Percentiles rank a stretch among this genome's conserved stretches.
Conservation (phyloP, 2,888 invertebrate genomes). For the Drosophila monieri region DNA sequence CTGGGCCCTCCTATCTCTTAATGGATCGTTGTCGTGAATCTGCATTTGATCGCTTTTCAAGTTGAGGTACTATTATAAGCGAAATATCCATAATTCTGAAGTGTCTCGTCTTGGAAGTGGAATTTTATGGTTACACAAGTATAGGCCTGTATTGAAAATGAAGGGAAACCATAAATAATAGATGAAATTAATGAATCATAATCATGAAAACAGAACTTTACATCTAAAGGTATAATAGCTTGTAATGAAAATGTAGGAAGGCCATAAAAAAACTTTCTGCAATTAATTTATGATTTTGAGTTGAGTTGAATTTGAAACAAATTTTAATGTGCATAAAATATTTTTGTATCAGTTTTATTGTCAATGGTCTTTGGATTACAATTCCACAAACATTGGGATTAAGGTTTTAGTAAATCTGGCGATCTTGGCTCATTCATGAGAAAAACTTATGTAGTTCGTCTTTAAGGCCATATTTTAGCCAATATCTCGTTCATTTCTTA, state of each 20-base stretch:
- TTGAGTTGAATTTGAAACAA: neutral
- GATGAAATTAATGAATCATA: neutral
- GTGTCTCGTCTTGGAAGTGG: neutral
- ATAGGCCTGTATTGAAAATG: neutral
- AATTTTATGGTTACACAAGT: neutral
- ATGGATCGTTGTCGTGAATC: constrained; percentile 26
- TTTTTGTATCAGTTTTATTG: neutral
- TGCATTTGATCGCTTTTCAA: constrained; percentile 2
- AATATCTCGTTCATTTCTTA: too few species aligned
- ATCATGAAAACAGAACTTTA: neutral
- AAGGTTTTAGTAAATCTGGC: neutral
- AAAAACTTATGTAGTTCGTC: too few species aligned
- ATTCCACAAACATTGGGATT: neutral
- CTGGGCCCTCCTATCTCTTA: constrained; percentile 13
- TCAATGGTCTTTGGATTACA: neutral
- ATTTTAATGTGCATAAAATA: neutral
- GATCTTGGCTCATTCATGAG: too few species aligned
- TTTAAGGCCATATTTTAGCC: too few species aligned
- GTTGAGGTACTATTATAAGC: neutral
- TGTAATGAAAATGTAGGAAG: too few species aligned
- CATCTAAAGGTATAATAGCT: too few species aligned
- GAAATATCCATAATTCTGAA: neutral
- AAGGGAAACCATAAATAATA: neutral
- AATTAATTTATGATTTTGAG: neutral
- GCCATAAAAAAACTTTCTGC: neutral